These are phyloP conservation scores for Aphidius gifuensis DNA, from an alignment of 1,140 invertebrate genomes.

Conservation along the genomic window DNA sequence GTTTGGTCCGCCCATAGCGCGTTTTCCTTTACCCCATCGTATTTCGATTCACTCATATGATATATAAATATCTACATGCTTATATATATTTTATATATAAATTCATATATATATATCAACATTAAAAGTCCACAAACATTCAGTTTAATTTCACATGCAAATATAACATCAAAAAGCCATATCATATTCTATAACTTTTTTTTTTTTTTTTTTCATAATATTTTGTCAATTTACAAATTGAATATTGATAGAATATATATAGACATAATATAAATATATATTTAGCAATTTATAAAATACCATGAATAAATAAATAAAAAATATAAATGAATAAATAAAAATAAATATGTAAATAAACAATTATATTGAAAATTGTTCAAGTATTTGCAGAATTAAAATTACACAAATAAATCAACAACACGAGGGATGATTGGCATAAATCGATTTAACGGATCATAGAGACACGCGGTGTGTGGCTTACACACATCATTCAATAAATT, in stretches of 20 bases:
- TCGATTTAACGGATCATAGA: constrained; percentile 22
- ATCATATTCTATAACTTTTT: constrained; percentile 9
- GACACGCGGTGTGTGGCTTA: neutral
- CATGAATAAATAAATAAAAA: no score
- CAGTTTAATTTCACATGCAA: constrained; percentile 48
- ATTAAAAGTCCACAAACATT: constrained; percentile 40
- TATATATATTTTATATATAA: no score
- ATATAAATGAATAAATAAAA: no score
- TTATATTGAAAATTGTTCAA: no score
- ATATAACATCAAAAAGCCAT: constrained; percentile 30
- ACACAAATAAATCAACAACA: neutral
- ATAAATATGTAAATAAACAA: no score
- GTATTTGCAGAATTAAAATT: no score
- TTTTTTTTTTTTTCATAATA: no score
- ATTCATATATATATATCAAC: no score
- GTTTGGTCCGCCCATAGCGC: constrained; percentile 14
- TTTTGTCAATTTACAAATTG: no score
- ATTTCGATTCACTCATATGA: constrained; percentile 9
- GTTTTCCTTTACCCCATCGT: neutral
- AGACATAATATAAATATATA: no score
- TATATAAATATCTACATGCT: neutral
- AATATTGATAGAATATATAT: no score
- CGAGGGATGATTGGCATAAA: constrained; percentile 22
- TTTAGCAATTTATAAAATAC: no score
- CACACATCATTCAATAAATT: neutral